Percentiles rank a stretch among this genome's conserved stretches.
Evolutionary conservation across 2,888 invertebrate species (phyloP).

Genomic region (Lasioglossum marginatum): DNA sequence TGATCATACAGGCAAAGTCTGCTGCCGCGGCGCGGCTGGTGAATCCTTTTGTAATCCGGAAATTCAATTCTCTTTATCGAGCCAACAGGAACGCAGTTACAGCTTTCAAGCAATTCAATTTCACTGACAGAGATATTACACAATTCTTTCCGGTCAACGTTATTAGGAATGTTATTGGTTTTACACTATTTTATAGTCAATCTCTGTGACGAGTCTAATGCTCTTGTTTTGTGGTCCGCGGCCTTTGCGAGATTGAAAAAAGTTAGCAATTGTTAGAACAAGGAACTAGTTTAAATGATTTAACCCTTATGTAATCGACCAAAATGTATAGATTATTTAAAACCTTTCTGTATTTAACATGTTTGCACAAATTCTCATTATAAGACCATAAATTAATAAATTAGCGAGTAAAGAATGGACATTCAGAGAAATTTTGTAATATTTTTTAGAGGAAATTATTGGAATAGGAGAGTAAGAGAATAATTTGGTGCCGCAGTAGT

Average conservation of each 20-base stretch:
- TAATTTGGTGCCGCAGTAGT: neutral
- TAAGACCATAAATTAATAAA: no score
- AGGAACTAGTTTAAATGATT: no score
- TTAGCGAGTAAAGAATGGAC: no score
- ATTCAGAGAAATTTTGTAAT: no score
- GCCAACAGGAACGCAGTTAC: neutral
- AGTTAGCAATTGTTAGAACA: neutral
- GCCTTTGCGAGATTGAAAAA: neutral
- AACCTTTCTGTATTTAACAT: no score
- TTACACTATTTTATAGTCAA: neutral
- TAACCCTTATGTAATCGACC: no score
- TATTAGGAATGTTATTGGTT: neutral
- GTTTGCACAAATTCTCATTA: no score
- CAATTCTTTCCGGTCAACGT: neutral
- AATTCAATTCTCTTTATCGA: slow-evolving; percentile 35
- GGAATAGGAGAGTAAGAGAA: neutral
- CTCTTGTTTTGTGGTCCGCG: neutral
- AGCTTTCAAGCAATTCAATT: neutral
- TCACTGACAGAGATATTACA: neutral
- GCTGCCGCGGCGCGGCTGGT: neutral
- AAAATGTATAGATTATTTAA: no score
- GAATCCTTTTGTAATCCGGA: slow-evolving; percentile 31
- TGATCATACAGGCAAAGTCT: neutral
- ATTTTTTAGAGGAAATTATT: no score
- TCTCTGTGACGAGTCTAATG: neutral